Evolutionary conservation across 2,113 vertebrate genomes (phyloP), one percentile per base, ranked within the genome.

Genomic region (Speoplatyrhinus poulsoni): DNA sequence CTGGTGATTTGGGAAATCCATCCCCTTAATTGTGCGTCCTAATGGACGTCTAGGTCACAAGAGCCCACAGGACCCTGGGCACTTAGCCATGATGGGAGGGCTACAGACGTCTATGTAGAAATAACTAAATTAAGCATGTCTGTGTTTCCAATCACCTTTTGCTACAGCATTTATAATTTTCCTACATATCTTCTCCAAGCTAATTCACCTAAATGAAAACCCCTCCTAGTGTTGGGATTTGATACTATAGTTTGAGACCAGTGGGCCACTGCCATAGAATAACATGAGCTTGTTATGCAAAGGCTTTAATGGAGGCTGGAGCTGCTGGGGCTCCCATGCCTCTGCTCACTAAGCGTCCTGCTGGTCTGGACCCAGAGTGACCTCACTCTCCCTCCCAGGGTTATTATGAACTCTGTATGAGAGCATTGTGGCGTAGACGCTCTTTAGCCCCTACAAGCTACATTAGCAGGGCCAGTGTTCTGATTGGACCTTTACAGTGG

Each of bases 11-110:
- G 6, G 59, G 75, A 75, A 74, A 70, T 46, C 60, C 19, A 67
- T 76, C 76, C 75, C 76, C 62, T 17, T 13, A 13, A 50, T 60
- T 64, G 61, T 50, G 62, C 61, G 76, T 65, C 68, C 49, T 82
- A 86, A 82, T 85, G 76, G 62, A 83, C 67, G 67, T 65, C 56
- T 62, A 72, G 82, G 75, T 85, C 82, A 72, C 17, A 65, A 69
- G 77, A 79, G 55, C 74, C 62, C 65, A 55, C 12, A 53, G 66
- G 70, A 80, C 54, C 50, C 33, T 64, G 19, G 50, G 54, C 17
- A 69, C 65, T 69, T 60, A 74, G 70, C 62, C 47, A 49, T 60
- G 49, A 66, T n/a, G 57, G 54, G 56, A 55, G 73, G 59, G 57
- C 67, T 70, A 85, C 67, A 60, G 62, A 75, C 79, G 53, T 57